These are phyloP conservation scores for Aurelia aurita complex sp. Pacific DNA, from an alignment of 30 jellyfish, hydroid and myxozoan genomes.

Conservation along the genomic window DNA sequence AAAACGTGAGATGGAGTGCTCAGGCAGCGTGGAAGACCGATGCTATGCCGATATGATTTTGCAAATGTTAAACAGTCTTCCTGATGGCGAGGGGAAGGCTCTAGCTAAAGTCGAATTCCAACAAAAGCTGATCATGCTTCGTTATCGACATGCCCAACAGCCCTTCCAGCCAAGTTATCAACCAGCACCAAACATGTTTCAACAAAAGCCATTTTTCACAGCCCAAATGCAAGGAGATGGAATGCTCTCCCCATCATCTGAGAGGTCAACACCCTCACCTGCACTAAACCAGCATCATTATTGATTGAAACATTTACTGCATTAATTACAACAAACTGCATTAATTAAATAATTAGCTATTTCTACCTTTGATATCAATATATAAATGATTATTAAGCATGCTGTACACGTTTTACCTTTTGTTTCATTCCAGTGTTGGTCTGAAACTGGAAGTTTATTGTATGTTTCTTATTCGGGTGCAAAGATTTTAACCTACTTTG, in stretches of 20 bases:
- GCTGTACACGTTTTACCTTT: not conserved
- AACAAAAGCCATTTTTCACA: not conserved
- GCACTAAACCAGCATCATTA: not conserved
- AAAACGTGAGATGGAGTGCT: not conserved
- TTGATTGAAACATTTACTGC: not conserved
- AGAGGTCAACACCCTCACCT: conserved; percentile 4
- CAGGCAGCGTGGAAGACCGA: conserved; percentile 25
- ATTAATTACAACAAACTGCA: not conserved
- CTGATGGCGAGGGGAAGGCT: conserved; percentile 44
- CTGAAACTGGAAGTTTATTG: not conserved
- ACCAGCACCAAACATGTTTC: conserved; percentile 2
- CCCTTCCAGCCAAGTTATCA: not conserved
- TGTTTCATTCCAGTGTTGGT: not conserved
- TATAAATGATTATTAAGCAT: not conserved
- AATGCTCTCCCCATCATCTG: conserved; percentile 3
- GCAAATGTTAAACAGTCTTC: conserved; percentile 37
- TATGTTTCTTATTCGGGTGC: not conserved
- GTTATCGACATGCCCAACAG: conserved; percentile 4
- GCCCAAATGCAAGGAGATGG: conserved; percentile 7
- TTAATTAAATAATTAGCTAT: not conserved
- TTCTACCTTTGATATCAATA: not conserved
- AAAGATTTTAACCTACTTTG: not conserved
- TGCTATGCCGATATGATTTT: conserved; percentile 48
- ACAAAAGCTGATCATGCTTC: conserved; percentile 44
- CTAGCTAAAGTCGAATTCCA: conserved; percentile 55